Percentiles rank a stretch among this genome's conserved stretches.
phyloP scores from a whole-genome alignment of 2,113 vertebrate genomes.

The Bubo blakistoni region DNA sequence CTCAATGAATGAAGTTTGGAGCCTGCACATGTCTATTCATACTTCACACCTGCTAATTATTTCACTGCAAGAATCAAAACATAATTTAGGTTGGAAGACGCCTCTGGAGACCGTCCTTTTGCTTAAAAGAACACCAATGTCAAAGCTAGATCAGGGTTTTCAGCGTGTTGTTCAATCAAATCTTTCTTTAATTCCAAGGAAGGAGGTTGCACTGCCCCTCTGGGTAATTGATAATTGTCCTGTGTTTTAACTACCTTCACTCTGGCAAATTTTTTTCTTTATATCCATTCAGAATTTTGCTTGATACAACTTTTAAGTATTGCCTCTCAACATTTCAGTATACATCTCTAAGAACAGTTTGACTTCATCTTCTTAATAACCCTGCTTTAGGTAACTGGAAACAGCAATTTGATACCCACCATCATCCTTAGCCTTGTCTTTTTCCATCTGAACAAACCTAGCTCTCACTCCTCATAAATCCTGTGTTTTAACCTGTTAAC shows the following conservation, averaged over 20 bases:
- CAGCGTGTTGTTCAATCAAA: neutral
- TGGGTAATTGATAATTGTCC: neutral
- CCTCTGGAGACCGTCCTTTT: neutral
- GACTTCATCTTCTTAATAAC: neutral
- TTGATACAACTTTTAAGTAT: neutral
- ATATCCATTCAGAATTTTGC: neutral
- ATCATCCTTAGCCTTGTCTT: neutral
- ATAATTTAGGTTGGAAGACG: neutral
- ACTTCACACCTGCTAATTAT: neutral
- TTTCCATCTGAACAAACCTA: neutral
- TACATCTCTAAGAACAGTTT: neutral
- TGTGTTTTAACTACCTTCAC: neutral
- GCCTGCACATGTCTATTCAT: neutral
- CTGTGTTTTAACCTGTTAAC: neutral
- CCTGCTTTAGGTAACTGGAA: neutral
- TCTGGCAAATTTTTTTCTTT: neutral
- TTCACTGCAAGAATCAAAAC: neutral
- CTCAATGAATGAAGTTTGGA: neutral
- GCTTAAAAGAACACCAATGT: neutral
- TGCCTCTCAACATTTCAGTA: neutral
- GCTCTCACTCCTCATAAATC: neutral
- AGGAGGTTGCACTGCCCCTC: neutral
- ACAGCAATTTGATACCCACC: neutral
- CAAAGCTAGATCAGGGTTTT: neutral
- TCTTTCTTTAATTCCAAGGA: neutral